Evolutionary conservation across 2,888 invertebrate species (phyloP).

Genomic region (Notodromas monacha): DNA sequence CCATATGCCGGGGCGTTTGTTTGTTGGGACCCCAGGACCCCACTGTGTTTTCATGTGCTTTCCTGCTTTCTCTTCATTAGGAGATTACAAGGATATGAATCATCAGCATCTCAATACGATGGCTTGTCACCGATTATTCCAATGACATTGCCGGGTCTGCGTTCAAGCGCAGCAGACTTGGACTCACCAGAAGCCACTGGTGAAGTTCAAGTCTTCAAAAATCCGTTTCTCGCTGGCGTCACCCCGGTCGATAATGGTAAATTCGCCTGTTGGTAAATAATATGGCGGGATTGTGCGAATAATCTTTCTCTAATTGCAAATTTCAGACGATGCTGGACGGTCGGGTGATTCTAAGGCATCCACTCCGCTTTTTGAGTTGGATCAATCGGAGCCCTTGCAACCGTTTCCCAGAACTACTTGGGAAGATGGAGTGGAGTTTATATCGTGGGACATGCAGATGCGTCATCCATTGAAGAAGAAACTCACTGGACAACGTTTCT

Average conservation of each 20-base stretch:
- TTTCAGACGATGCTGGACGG: background rate
- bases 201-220: background rate
- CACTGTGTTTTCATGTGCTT: too few relatives aligned
- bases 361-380: constrained; percentile 76
- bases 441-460: constrained; percentile 68
- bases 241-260: background rate
- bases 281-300: too few relatives aligned
- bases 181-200: too few relatives aligned
- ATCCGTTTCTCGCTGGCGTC: background rate
- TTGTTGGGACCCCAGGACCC: too few relatives aligned
- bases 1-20: too few relatives aligned
- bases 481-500: constrained; percentile 67
- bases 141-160: too few relatives aligned
- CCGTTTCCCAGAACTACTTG: constrained; percentile 49
- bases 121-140: too few relatives aligned
- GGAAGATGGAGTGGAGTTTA: constrained; percentile 30
- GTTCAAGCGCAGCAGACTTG: too few relatives aligned
- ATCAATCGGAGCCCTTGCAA: constrained; percentile 60
- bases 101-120: too few relatives aligned
- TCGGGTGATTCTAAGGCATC: constrained; percentile 34
- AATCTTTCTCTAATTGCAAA: too few relatives aligned
- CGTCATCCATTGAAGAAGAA: constrained; percentile 87
- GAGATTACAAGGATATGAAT: too few relatives aligned
- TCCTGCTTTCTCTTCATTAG: too few relatives aligned
- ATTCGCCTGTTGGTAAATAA: background rate